Conservation (phyloP, 1,140 invertebrate species). For the Apis florea region DNA sequence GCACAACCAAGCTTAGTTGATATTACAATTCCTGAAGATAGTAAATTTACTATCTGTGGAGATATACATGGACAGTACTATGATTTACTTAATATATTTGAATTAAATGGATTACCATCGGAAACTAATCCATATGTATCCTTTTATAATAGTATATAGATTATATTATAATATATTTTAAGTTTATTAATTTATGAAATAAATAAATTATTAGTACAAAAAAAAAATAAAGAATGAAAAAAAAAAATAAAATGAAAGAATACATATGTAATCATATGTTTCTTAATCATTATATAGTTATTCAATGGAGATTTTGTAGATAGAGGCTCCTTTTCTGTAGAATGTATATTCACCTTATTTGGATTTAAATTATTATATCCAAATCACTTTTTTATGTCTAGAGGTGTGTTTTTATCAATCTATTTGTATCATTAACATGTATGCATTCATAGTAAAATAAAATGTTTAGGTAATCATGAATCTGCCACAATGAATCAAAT, state of each 20-base stretch:
- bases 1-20: constrained; percentile 94
- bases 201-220: constrained; percentile 20
- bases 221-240: too few relatives aligned
- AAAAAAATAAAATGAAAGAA: too few relatives aligned
- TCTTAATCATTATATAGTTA: constrained; percentile 82
- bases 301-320: constrained; percentile 99
- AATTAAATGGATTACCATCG: constrained; percentile 97
- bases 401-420: constrained; percentile 85
- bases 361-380: constrained; percentile 98
- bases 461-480: constrained; percentile 94
- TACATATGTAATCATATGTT: constrained; percentile 18
- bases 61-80: constrained; percentile 99
- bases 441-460: constrained; percentile 2
- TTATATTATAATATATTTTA: constrained; percentile 5
- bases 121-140: constrained; percentile 96
- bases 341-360: constrained; percentile 99
- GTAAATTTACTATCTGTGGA: constrained; percentile 99
- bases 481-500: constrained; percentile 99
- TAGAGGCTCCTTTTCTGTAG: constrained; percentile 98
- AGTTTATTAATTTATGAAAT: neutral
- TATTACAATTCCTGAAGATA: constrained; percentile 90
- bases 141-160: constrained; percentile 70
- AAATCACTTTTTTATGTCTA: constrained; percentile 98
- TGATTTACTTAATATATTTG: constrained; percentile 98
- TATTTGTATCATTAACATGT: neutral